A percentile compares a stretch with the other conserved stretches of the same genome.
Evolutionary conservation across 2,113 vertebrate genomes (phyloP).

Genomic region (Stigmatopora argus): DNA sequence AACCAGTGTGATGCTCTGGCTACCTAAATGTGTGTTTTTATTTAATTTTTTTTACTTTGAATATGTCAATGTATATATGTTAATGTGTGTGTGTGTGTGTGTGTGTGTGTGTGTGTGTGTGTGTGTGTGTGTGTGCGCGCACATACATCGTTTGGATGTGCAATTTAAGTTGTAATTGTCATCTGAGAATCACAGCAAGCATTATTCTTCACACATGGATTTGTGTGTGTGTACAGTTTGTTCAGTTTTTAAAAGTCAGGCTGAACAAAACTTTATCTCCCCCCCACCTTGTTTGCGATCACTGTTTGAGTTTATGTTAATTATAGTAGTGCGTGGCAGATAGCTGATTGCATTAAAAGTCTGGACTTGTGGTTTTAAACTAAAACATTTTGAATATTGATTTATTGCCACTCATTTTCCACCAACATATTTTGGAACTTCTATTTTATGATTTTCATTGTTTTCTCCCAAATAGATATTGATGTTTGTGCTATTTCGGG

Average conservation of each 20-base stretch:
- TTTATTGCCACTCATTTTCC: constrained; percentile 27
- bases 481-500: constrained; percentile 12
- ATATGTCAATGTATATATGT: neutral
- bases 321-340: constrained; percentile 50
- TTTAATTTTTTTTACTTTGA: constrained; percentile 32
- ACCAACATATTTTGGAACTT: constrained; percentile 7
- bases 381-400: constrained; percentile 14
- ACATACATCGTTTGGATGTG: constrained; percentile 63
- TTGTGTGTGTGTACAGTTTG: constrained; percentile 10
- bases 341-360: constrained; percentile 40
- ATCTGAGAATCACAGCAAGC: constrained; percentile 37
- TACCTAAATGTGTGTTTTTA: neutral
- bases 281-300: constrained; percentile 34
- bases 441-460: constrained; percentile 6
- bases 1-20: neutral
- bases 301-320: constrained; percentile 37
- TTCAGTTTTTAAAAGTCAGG: constrained; percentile 37
- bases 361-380: constrained; percentile 3
- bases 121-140: no score
- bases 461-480: constrained; percentile 15
- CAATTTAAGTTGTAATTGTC: constrained; percentile 62
- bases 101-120: constrained; percentile 13
- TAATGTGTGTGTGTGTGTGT: neutral
- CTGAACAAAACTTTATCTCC: constrained; percentile 22
- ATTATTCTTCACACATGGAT: neutral